A percentile compares a stretch with the other conserved stretches of the same genome.
These are phyloP conservation scores for Zophobas morio DNA, from an alignment of 1,140 invertebrate genomes.

Conservation along the genomic window DNA sequence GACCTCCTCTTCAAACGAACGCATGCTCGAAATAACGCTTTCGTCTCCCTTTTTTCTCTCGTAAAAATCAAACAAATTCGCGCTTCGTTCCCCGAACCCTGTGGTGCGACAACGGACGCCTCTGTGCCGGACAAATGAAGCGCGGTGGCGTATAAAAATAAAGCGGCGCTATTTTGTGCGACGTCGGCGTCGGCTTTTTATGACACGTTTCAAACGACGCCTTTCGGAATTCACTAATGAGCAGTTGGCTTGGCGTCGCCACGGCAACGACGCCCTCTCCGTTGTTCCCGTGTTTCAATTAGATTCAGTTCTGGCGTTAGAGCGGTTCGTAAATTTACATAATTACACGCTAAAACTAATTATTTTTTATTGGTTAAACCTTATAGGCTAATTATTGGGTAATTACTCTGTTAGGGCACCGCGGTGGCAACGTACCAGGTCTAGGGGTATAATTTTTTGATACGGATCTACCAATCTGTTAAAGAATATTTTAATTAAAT, in stretches of 20 bases:
- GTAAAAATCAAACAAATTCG: not conserved
- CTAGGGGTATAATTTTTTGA: constrained; percentile 18
- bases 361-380: constrained; percentile 39
- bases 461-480: constrained; percentile 34
- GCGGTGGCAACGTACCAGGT: constrained; percentile 9
- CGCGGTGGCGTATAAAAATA: constrained; percentile 44
- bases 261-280: constrained; percentile 27
- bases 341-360: constrained; percentile 23
- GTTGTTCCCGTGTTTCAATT: constrained; percentile 8
- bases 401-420: constrained; percentile 26
- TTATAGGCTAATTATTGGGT: constrained; percentile 34
- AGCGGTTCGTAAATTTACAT: constrained; percentile 30
- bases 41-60: not conserved
- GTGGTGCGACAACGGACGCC: constrained; percentile 24
- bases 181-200: constrained; percentile 62
- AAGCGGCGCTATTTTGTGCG: constrained; percentile 40
- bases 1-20: not conserved
- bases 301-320: constrained; percentile 37
- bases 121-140: constrained; percentile 40
- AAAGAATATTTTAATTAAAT: constrained; percentile 30
- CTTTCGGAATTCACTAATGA: constrained; percentile 67
- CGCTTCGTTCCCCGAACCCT: not conserved
- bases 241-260: constrained; percentile 64
- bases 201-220: constrained; percentile 65
- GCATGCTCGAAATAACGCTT: not conserved